Conservation (phyloP, 30 jellyfish, hydroid and myxozoan species). For the Aurelia sp. region DNA sequence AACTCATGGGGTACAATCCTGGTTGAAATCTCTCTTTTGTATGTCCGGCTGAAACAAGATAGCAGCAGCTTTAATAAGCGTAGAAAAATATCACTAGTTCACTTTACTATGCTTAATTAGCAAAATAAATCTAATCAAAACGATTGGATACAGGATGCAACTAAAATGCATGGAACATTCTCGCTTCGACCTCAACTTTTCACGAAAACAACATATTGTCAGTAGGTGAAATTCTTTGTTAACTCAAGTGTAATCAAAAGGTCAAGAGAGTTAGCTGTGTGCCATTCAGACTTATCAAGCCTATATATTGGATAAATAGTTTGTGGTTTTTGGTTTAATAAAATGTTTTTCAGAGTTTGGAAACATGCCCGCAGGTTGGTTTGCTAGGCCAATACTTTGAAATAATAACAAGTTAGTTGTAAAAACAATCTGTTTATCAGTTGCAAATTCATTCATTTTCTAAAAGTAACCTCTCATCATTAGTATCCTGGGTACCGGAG, state of each 20-base stretch:
- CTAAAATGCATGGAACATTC: background rate
- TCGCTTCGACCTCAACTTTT: constrained; percentile 49
- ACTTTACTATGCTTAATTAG: constrained; percentile 13
- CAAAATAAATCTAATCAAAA: constrained; percentile 22
- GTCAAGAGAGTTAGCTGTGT: constrained; percentile 18
- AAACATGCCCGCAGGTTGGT: constrained; percentile 1
- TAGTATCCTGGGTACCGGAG: too few species aligned
- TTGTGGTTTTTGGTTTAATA: constrained; percentile 45
- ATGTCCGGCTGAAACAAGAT: constrained; percentile 17
- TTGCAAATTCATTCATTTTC: too few species aligned
- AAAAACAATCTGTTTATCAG: too few species aligned
- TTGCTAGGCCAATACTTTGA: too few species aligned
- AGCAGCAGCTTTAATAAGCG: background rate
- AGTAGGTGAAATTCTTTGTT: constrained; percentile 27
- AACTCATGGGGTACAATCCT: background rate
- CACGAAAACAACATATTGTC: constrained; percentile 30
- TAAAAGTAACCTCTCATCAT: too few species aligned
- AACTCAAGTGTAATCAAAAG: constrained; percentile 31
- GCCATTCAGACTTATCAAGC: constrained; percentile 13
- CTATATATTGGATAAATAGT: constrained; percentile 38
- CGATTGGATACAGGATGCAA: constrained; percentile 38
- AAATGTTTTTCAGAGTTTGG: constrained; percentile 17
- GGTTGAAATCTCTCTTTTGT: constrained; percentile 1
- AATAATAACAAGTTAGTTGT: too few species aligned
- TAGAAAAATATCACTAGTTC: background rate